Conservation (phyloP, 2,113 vertebrate species). For the Axis porcinus region DNA sequence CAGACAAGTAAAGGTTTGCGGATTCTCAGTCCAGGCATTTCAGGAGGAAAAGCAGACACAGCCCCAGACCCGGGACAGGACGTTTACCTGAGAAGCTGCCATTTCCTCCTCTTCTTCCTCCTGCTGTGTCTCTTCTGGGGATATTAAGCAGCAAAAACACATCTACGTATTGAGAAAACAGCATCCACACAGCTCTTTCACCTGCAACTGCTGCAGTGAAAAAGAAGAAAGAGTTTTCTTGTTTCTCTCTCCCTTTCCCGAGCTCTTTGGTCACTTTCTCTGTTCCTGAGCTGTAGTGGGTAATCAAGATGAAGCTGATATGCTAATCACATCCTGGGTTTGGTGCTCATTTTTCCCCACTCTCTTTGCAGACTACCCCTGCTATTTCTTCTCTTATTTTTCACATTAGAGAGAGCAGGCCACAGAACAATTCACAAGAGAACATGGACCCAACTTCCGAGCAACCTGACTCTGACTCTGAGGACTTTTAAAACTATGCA, state of each 20-base stretch:
- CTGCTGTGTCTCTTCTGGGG: too few species aligned
- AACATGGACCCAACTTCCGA: background rate
- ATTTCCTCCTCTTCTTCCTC: too few species aligned
- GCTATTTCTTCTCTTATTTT: background rate
- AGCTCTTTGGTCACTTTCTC: too few species aligned
- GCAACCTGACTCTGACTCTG: background rate
- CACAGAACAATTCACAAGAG: background rate
- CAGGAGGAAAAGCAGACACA: background rate
- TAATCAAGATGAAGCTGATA: background rate
- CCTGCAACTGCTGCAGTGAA: too few species aligned
- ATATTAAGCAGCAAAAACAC: too few species aligned
- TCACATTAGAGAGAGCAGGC: background rate
- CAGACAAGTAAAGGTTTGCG: background rate
- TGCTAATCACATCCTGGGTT: background rate
- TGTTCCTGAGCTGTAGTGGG: background rate
- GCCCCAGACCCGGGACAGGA: background rate
- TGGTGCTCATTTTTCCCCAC: background rate
- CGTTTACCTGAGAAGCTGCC: background rate
- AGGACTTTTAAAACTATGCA: background rate
- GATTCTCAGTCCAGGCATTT: background rate
- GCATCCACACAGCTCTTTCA: too few species aligned
- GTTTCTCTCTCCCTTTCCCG: too few species aligned
- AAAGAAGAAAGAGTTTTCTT: too few species aligned
- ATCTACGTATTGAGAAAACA: too few species aligned
- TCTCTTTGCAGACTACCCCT: background rate